Conservation (phyloP, 2,113 vertebrate species). For the Cervus canadensis region DNA sequence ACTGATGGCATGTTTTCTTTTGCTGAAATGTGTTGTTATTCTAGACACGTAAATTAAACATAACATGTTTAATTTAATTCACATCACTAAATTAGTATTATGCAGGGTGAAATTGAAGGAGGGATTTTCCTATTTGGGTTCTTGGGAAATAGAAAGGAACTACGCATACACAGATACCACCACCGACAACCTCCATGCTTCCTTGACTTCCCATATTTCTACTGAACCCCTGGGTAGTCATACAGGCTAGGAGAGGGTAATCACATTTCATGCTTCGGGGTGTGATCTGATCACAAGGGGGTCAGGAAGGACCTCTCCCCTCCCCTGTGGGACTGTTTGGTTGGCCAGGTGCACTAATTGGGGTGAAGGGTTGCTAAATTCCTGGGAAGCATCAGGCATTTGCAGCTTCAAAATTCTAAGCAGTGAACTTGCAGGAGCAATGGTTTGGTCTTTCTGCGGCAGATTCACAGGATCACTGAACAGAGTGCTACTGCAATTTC, state of each 20-base stretch:
- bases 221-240: background rate
- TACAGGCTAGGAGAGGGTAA: background rate
- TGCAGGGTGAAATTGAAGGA: background rate
- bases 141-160: background rate
- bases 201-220: background rate
- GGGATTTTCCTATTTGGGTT: conserved; percentile 4
- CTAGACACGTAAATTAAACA: background rate
- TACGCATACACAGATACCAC: background rate
- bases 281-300: background rate
- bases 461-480: background rate
- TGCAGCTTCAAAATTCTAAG: background rate
- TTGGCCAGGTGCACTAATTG: conserved; percentile 16
- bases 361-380: background rate
- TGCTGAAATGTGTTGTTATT: conserved; percentile 33
- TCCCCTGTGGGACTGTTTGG: background rate
- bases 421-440: background rate
- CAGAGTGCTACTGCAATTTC: background rate
- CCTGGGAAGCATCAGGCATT: background rate
- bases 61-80: conserved; percentile 29
- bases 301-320: background rate
- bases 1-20: background rate
- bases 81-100: background rate
- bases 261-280: conserved; percentile 1
- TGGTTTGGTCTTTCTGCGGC: background rate
- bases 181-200: background rate